phyloP scores from a whole-genome alignment of 2,797 vertebrate species.

The Sebastes hubbsi region DNA sequence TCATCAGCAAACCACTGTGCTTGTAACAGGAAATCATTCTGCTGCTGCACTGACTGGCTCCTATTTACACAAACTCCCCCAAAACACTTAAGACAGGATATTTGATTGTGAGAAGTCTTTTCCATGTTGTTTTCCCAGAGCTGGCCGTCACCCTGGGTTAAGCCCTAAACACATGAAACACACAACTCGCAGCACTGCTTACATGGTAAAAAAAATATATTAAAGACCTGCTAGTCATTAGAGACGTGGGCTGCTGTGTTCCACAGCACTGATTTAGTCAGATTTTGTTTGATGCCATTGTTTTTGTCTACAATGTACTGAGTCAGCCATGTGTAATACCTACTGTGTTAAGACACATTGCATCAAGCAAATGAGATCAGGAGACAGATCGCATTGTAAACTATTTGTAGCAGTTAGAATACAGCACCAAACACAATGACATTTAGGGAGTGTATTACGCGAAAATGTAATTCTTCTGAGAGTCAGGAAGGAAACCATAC shows the following conservation, averaged over 20 bases:
- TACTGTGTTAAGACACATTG: slow-evolving; percentile 17
- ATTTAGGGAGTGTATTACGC: slow-evolving; percentile 28
- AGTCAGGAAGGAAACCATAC: slow-evolving; percentile 46
- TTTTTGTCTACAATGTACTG: slow-evolving; percentile 44
- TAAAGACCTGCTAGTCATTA: slow-evolving; percentile 50
- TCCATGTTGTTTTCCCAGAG: slow-evolving; percentile 72
- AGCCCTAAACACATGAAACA: slow-evolving; percentile 63
- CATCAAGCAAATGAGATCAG: slow-evolving; percentile 44
- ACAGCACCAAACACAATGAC: slow-evolving; percentile 43
- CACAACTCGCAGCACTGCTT: slow-evolving; percentile 51
- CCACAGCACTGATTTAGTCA: slow-evolving; percentile 23
- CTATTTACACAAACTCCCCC: slow-evolving; percentile 79
- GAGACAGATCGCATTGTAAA: slow-evolving; percentile 54
- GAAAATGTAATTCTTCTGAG: slow-evolving; percentile 50
- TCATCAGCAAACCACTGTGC: slow-evolving; percentile 67
- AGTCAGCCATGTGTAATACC: slow-evolving; percentile 26
- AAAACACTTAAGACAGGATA: slow-evolving; percentile 81
- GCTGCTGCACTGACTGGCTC: slow-evolving; percentile 62
- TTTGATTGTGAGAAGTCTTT: slow-evolving; percentile 76
- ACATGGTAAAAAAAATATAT: slow-evolving; percentile 19
- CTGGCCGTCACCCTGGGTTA: slow-evolving; percentile 68
- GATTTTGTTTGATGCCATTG: slow-evolving; percentile 57
- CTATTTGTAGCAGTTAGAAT: slow-evolving; percentile 31
- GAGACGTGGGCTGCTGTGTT: slow-evolving; percentile 28
- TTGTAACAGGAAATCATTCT: slow-evolving; percentile 79